These are phyloP conservation scores for Tychaedon coryphoeus DNA, from an alignment of 2,113 vertebrate species.

Conservation along the genomic window DNA sequence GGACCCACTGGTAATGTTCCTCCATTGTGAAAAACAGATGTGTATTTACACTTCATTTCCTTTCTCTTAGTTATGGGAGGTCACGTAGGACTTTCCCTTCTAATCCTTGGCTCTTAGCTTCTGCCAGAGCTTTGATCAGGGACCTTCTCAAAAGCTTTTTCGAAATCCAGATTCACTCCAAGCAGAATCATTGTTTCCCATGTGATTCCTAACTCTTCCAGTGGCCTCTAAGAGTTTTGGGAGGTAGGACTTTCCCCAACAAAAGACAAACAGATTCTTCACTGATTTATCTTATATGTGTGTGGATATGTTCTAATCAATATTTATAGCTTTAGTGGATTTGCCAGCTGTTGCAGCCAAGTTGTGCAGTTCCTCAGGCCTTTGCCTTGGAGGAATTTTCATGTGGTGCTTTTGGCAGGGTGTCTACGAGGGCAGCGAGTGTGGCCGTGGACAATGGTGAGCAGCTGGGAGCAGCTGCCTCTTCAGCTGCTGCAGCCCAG, in stretches of 20 bases:
- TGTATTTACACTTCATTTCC: neutral
- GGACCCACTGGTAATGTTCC: slow-evolving; percentile 1
- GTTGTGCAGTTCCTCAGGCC: neutral
- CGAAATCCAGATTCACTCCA: neutral
- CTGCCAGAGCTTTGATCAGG: neutral
- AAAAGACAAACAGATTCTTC: neutral
- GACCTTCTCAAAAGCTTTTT: neutral
- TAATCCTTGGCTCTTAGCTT: neutral
- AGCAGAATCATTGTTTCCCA: neutral
- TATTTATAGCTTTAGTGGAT: neutral
- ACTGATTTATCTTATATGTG: neutral
- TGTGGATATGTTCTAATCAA: neutral
- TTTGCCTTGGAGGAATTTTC: neutral
- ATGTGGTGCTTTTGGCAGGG: neutral
- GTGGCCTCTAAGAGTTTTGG: neutral
- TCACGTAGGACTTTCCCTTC: neutral
- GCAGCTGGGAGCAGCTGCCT: fast-evolving
- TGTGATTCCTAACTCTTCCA: neutral
- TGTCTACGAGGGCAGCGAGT: fast-evolving
- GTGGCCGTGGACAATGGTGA: neutral
- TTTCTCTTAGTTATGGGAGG: neutral
- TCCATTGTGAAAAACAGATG: neutral
- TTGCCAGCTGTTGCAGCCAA: neutral
- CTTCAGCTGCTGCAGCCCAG: neutral
- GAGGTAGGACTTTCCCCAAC: neutral